These are phyloP conservation scores for Amblyraja radiata DNA, from an alignment of 2,797 vertebrate genomes.

Conservation along the genomic window DNA sequence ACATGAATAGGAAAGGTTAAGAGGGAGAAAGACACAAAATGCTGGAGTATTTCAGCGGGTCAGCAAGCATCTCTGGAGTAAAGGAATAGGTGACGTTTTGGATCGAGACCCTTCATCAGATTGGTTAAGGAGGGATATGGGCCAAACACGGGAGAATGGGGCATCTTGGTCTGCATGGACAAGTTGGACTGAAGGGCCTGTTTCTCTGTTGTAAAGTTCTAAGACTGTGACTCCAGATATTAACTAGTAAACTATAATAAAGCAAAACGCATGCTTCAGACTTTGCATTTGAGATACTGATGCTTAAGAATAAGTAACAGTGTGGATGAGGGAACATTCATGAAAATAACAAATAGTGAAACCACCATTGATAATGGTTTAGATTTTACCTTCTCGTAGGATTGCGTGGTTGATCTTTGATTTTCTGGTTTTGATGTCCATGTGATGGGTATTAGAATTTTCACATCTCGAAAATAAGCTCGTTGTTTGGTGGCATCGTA, in stretches of 20 bases:
- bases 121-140: no score
- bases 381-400: constrained; percentile 53
- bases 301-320: not conserved
- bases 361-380: not conserved
- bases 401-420: constrained; percentile 48
- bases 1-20: no score
- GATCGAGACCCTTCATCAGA: no score
- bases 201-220: no score
- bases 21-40: no score
- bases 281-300: not conserved
- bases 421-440: constrained; percentile 50
- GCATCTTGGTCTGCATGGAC: no score
- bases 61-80: no score
- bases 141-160: no score
- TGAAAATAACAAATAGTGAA: not conserved
- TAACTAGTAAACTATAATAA: not conserved
- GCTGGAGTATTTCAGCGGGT: no score
- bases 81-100: no score
- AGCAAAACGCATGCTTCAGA: not conserved
- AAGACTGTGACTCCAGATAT: no score
- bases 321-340: not conserved
- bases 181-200: no score
- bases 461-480: constrained; percentile 55
- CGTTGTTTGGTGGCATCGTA: constrained; percentile 54
- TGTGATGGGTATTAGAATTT: constrained; percentile 54